phyloP scores from a whole-genome alignment of 2,888 invertebrate species.

The Ennomos fuscantarius region DNA sequence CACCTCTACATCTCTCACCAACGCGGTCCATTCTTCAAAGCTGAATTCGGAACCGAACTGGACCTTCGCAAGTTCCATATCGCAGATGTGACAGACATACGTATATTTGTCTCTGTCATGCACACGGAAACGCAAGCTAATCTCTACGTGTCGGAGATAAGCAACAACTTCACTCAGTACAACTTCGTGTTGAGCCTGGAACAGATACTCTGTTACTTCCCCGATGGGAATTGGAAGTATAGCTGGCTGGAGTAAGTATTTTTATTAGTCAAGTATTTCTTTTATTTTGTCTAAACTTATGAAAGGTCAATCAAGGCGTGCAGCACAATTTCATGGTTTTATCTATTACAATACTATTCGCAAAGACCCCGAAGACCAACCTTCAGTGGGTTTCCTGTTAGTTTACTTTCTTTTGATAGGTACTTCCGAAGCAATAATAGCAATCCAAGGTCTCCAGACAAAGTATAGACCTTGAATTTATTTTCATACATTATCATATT shows the following conservation, averaged over 20 bases:
- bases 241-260: constrained; percentile 92
- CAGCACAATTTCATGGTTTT: too few species aligned
- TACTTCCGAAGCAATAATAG: too few species aligned
- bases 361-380: too few species aligned
- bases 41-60: constrained; percentile 90
- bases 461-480: too few species aligned
- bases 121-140: constrained; percentile 90
- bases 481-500: too few species aligned
- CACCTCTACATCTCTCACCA: constrained; percentile 92
- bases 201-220: constrained; percentile 93
- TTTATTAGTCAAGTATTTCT: constrained; percentile 70
- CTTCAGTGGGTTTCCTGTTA: too few species aligned
- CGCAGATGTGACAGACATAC: constrained; percentile 92
- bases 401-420: too few species aligned
- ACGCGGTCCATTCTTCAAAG: constrained; percentile 88
- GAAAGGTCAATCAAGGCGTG: not conserved
- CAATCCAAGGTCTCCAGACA: too few species aligned
- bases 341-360: too few species aligned
- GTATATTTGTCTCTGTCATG: constrained; percentile 92
- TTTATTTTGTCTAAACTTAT: constrained; percentile 5
- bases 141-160: constrained; percentile 92
- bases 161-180: constrained; percentile 86
- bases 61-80: constrained; percentile 90
- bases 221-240: constrained; percentile 91
- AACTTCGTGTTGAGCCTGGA: constrained; percentile 92